phyloP scores from a whole-genome alignment of 2,888 invertebrate species.

The Epirrita christyi region DNA sequence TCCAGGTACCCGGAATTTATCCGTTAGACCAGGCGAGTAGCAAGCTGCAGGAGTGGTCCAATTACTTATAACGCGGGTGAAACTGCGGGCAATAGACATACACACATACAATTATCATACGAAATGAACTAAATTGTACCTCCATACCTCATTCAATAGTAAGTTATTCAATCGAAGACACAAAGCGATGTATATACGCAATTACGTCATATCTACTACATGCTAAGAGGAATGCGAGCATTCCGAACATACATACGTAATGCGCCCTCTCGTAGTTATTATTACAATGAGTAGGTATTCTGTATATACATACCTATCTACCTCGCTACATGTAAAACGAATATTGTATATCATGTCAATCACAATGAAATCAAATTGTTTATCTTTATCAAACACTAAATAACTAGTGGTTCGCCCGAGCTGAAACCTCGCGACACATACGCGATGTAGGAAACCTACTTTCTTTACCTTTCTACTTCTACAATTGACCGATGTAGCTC shows the following conservation, averaged over 20 bases:
- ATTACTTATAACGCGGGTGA: too few relatives aligned
- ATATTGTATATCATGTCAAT: not conserved
- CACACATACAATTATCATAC: too few relatives aligned
- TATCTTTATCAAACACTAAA: too few relatives aligned
- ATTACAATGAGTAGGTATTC: conserved; percentile 6
- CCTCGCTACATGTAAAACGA: not conserved
- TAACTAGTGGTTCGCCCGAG: too few relatives aligned
- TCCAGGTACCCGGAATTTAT: too few relatives aligned
- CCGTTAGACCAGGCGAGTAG: too few relatives aligned
- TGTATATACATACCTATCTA: not conserved
- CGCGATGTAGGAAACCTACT: too few relatives aligned
- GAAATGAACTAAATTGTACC: conserved; percentile 6
- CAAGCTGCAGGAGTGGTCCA: too few relatives aligned
- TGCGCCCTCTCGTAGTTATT: conserved; percentile 1
- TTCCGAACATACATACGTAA: conserved; percentile 14
- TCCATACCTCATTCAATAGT: conserved; percentile 13
- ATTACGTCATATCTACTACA: conserved; percentile 2
- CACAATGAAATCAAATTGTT: not conserved
- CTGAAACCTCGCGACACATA: too few relatives aligned
- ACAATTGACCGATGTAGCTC: too few relatives aligned
- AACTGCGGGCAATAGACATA: too few relatives aligned
- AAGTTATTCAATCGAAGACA: conserved; percentile 23
- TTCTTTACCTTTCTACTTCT: too few relatives aligned
- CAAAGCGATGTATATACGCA: conserved; percentile 22
- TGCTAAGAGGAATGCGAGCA: conserved; percentile 19